phyloP scores from a whole-genome alignment of 2,888 invertebrate species.

The Limnephilus lunatus region DNA sequence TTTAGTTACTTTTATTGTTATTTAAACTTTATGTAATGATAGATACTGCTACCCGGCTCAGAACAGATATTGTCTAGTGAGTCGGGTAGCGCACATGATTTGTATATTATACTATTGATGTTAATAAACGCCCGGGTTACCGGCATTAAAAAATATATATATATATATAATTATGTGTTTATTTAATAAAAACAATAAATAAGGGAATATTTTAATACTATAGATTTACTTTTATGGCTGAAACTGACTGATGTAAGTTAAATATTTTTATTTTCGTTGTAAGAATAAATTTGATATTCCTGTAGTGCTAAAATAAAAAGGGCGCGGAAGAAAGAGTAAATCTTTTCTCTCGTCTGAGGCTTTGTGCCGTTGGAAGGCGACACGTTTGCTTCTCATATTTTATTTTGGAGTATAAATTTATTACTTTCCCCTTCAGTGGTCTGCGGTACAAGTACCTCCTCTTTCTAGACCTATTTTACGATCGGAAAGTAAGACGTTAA shows the following conservation, averaged over 20 bases:
- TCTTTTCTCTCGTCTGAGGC: slow-evolving; percentile 20
- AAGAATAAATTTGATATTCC: slow-evolving; percentile 17
- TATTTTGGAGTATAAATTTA: slow-evolving; percentile 66
- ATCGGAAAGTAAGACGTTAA: neutral
- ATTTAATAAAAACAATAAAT: neutral
- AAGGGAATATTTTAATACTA: neutral
- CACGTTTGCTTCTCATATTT: slow-evolving; percentile 65
- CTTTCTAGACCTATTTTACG: slow-evolving; percentile 46
- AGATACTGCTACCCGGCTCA: no score
- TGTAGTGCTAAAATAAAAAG: slow-evolving; percentile 22
- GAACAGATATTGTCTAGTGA: no score
- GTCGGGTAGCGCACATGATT: no score
- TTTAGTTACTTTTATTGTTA: no score
- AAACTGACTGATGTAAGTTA: neutral
- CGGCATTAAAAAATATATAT: no score
- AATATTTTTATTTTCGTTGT: neutral
- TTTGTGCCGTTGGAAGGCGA: slow-evolving; percentile 52
- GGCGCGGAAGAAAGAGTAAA: slow-evolving; percentile 33
- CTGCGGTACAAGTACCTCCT: slow-evolving; percentile 28
- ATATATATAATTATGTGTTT: neutral
- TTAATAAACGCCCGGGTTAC: no score
- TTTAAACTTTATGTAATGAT: no score
- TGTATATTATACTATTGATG: no score
- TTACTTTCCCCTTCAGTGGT: slow-evolving; percentile 59
- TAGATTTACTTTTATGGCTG: neutral